Percentiles rank a stretch among this genome's conserved stretches.
These are phyloP conservation scores for Pelochelys cantorii DNA, from an alignment of 2,797 vertebrate species.

Conservation along the genomic window DNA sequence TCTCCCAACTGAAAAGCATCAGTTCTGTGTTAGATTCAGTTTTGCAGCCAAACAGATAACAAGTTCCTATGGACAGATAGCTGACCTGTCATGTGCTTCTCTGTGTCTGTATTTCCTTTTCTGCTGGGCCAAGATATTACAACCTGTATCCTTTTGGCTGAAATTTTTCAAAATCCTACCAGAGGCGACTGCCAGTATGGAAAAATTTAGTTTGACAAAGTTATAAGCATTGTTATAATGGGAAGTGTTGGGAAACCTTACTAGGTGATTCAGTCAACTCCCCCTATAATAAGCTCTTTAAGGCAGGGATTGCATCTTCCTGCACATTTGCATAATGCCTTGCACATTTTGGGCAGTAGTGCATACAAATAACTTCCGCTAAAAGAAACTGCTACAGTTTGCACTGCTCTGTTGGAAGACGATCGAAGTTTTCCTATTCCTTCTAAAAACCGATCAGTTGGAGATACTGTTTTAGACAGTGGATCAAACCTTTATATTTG, in stretches of 20 bases:
- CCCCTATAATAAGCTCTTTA: background rate
- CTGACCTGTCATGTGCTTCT: too few relatives aligned
- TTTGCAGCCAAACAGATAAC: too few relatives aligned
- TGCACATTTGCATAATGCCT: background rate
- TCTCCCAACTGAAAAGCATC: too few relatives aligned
- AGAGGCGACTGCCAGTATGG: background rate
- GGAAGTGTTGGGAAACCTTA: background rate
- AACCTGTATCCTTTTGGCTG: too few relatives aligned
- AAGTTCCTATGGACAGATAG: too few relatives aligned
- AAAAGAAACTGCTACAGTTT: background rate
- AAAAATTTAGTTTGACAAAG: background rate
- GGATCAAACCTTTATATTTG: too few relatives aligned
- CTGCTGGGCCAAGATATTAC: too few relatives aligned
- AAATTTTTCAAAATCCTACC: background rate
- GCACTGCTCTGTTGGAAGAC: background rate
- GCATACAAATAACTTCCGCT: background rate
- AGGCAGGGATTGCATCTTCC: background rate
- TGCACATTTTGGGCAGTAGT: rapidly evolving
- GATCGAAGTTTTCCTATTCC: background rate
- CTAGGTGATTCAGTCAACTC: rapidly evolving
- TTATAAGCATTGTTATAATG: background rate
- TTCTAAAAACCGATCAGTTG: background rate
- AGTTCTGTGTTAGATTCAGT: too few relatives aligned
- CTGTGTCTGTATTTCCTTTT: too few relatives aligned
- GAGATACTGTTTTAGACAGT: too few relatives aligned